Conservation (phyloP, 2,113 vertebrate genomes). For the Chroicocephalus ridibundus region DNA sequence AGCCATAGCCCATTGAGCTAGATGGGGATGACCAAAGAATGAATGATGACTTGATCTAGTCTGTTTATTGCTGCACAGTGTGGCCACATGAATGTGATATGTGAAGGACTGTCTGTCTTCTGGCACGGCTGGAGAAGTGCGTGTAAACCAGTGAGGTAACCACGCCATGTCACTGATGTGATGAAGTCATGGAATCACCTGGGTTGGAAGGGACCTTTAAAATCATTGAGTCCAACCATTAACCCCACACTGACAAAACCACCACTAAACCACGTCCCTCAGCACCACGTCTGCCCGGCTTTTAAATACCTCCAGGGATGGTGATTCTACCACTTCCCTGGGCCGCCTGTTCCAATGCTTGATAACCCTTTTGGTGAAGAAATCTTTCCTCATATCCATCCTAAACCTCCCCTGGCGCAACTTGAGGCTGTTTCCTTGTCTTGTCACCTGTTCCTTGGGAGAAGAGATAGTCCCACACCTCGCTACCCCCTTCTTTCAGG, state of each 20-base stretch:
- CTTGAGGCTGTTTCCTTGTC: no score
- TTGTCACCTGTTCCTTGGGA: no score
- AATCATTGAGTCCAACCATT: no score
- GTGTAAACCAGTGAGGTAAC: background rate
- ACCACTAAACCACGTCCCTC: no score
- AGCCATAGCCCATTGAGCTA: accelerated
- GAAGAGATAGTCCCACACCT: no score
- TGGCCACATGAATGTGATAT: accelerated
- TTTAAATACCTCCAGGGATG: no score
- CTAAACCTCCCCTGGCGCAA: background rate
- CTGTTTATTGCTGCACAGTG: background rate
- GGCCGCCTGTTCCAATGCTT: background rate
- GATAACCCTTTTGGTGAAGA: background rate
- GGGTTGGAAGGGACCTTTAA: no score
- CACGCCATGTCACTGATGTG: accelerated
- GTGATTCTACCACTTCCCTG: no score
- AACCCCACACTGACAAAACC: no score
- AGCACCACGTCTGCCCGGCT: no score
- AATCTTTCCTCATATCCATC: background rate
- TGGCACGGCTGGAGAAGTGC: background rate
- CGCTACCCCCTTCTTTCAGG: no score
- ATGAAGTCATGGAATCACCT: background rate
- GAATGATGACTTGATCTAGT: accelerated
- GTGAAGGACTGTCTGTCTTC: background rate
- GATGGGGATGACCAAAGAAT: background rate